phyloP scores from a whole-genome alignment of 2,888 invertebrate genomes.

The Proisotoma minuta region DNA sequence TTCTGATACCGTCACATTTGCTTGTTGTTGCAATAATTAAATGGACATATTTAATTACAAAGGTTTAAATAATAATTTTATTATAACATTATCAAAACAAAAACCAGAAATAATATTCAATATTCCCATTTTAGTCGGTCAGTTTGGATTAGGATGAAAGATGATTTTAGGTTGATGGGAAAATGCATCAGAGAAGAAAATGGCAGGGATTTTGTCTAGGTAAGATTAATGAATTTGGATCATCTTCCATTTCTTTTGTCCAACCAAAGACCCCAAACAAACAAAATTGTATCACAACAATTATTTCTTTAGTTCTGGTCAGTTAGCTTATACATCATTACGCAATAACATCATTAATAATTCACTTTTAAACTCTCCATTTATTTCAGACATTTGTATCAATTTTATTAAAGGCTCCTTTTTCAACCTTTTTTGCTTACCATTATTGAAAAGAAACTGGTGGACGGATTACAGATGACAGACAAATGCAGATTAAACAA shows the following conservation, averaged over 20 bases:
- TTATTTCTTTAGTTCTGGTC: conserved; percentile 16
- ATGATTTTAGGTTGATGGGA: too few relatives aligned
- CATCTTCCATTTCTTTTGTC: conserved; percentile 6
- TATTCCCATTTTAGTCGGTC: too few relatives aligned
- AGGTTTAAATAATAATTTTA: too few relatives aligned
- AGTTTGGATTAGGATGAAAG: too few relatives aligned
- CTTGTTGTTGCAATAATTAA: not conserved
- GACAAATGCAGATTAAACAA: too few relatives aligned
- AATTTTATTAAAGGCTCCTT: too few relatives aligned
- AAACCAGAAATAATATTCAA: too few relatives aligned
- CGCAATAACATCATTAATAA: conserved; percentile 7
- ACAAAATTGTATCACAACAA: conserved; percentile 6
- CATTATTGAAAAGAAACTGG: too few relatives aligned
- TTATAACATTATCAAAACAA: too few relatives aligned
- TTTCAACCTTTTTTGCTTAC: too few relatives aligned
- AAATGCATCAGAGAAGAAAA: too few relatives aligned
- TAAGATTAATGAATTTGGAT: conserved; percentile 17
- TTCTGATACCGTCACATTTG: not conserved
- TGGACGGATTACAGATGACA: too few relatives aligned
- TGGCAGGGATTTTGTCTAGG: not conserved
- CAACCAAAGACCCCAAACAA: not conserved
- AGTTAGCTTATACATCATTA: conserved; percentile 7
- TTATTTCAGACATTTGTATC: not conserved
- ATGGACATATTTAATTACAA: not conserved
- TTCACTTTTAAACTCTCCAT: not conserved